Evolutionary conservation across 1,140 invertebrate species (phyloP), one percentile per base, ranked within the genome.

Genomic region (Brachionus calyciflorus): DNA sequence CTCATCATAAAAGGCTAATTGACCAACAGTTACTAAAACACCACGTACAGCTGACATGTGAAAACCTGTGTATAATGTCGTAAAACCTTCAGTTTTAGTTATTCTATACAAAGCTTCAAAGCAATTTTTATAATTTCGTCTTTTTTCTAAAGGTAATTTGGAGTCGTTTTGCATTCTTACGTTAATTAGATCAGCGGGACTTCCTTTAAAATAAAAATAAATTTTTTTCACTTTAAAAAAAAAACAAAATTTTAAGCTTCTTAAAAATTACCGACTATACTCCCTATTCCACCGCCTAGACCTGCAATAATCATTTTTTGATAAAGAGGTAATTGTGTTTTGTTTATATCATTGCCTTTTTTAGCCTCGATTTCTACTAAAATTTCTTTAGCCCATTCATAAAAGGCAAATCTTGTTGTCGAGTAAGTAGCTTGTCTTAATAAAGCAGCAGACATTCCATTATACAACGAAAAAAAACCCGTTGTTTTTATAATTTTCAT

Each of bases 131-230:
- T 99, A 99, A 84, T 94, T 98, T 89, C 97, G 89, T 81, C 96
- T 88, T 81, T 91, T 87, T 44, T 94, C 92, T 60, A 84, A 79
- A 24, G 93, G 89, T 37, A 99, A 84, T 87, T 99, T 99, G 9
- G 98, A 90, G 87, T 99, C 97, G 87, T 99, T 99, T 85, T 99
- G 97, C 97, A 99, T 99, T 79, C 88, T 85, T 9, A 99, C 97
- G 87, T 99, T 99, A 55, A 99, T 90, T 86, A 99, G 89, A 87
- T 99, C 97, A 37, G 92, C 94, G 5, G 96, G 96, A 48, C 93
- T 94, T 9, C 60, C 60, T 65, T 44, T 44, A 30, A 1, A 44
- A 10, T 26, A 44, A 14, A 63, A 65, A 21, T 19, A 37, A 37
- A 60, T 26, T 28, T 21, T 17, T 17, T 17, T 17, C 46, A 37